Evolutionary conservation across 1,140 invertebrate species (phyloP).

Genomic region (Triops cancriformis): DNA sequence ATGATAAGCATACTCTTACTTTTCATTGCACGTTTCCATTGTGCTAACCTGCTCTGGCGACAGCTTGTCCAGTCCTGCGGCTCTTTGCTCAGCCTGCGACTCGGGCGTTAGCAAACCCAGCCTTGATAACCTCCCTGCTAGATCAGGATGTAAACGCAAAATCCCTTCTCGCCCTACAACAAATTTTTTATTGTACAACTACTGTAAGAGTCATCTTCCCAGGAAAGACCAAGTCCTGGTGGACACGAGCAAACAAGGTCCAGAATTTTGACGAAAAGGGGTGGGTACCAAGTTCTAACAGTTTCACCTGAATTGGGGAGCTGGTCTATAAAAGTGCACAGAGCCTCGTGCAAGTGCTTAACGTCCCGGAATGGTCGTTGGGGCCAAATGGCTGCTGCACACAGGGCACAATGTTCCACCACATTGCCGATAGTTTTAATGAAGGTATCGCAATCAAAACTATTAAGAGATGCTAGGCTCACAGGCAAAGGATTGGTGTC

Average conservation of each 20-base stretch:
- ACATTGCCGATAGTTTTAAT: conserved; percentile 53
- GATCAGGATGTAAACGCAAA: conserved; percentile 52
- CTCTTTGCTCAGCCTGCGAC: conserved; percentile 50
- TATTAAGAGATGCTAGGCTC: conserved; percentile 40
- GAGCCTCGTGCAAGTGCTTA: conserved; percentile 44
- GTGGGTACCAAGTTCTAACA: conserved; percentile 6
- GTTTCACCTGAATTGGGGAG: conserved; percentile 45
- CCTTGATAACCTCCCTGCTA: conserved; percentile 50
- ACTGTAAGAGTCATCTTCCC: background rate
- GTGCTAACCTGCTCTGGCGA: conserved; percentile 44
- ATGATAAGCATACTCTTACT: conserved; percentile 21
- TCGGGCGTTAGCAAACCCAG: conserved; percentile 49
- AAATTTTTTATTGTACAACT: background rate
- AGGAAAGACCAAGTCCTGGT: conserved; percentile 27
- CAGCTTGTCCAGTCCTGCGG: conserved; percentile 48
- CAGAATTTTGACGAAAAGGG: conserved; percentile 22
- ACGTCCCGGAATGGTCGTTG: conserved; percentile 47
- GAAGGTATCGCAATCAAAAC: conserved; percentile 47
- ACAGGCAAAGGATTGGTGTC: background rate
- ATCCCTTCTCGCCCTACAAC: conserved; percentile 47
- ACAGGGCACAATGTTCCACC: conserved; percentile 51
- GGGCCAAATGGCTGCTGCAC: conserved; percentile 44
- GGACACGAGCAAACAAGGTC: conserved; percentile 13
- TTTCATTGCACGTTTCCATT: conserved; percentile 46
- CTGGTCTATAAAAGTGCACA: conserved; percentile 48